Percentiles rank a stretch among this genome's conserved stretches.
Evolutionary conservation across 2,113 vertebrate genomes (phyloP).

Genomic region (Vidua chalybeata): DNA sequence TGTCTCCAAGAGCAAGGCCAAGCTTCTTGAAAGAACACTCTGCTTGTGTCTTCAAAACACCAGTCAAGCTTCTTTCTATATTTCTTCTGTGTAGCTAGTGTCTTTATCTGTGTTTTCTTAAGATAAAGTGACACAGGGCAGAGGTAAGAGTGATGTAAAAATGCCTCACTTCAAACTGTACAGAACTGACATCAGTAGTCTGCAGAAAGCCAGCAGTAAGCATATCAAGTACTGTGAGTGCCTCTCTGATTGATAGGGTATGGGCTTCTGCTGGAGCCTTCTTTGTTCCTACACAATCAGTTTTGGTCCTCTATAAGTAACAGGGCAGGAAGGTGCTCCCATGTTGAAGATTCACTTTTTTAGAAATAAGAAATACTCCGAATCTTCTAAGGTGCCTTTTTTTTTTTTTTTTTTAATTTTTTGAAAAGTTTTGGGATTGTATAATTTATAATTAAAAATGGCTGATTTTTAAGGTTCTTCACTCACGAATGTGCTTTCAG

Average conservation of each 20-base stretch:
- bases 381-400: neutral
- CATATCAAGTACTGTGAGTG: neutral
- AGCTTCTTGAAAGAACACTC: neutral
- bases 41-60: neutral
- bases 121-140: neutral
- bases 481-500: neutral
- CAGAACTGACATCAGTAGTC: neutral
- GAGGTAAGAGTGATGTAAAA: neutral
- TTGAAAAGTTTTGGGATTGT: neutral
- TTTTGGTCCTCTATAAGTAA: neutral
- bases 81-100: neutral
- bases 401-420: neutral
- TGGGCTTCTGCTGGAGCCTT: neutral
- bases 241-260: neutral
- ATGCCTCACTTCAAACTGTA: neutral
- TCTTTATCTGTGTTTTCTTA: neutral
- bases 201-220: neutral
- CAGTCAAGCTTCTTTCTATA: neutral
- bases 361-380: neutral
- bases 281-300: neutral
- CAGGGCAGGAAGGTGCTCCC: neutral
- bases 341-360: neutral
- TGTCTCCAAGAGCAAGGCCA: neutral
- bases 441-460: neutral
- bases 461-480: neutral